These are phyloP conservation scores for Typhlichthys eigenmanni DNA, from an alignment of 2,797 vertebrate genomes.

Conservation along the genomic window DNA sequence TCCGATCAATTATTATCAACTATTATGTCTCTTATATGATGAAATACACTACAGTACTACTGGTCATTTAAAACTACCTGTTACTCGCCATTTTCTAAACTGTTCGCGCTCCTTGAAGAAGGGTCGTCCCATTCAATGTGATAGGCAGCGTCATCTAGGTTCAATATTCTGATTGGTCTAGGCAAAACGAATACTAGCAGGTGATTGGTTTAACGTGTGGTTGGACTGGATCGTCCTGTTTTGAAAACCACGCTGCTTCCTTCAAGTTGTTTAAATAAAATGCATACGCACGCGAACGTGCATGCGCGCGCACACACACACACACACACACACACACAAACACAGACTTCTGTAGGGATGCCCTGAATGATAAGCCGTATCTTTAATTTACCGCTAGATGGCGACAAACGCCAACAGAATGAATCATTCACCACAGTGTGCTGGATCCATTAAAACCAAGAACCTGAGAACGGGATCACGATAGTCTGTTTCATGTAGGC, in stretches of 20 bases:
- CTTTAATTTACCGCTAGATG: background rate
- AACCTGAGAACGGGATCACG: too few relatives aligned
- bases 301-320: too few relatives aligned
- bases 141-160: constrained; percentile 36
- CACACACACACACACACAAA: too few relatives aligned
- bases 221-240: constrained; percentile 32
- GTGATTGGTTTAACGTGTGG: constrained; percentile 3
- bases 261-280: too few relatives aligned
- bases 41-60: background rate
- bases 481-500: too few relatives aligned
- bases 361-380: too few relatives aligned
- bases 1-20: fast-evolving
- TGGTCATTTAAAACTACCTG: background rate
- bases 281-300: too few relatives aligned
- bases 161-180: constrained; percentile 40
- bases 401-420: background rate
- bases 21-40: background rate
- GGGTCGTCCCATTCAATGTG: constrained; percentile 30
- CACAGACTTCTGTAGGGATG: too few relatives aligned
- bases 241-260: too few relatives aligned
- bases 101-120: constrained; percentile 73
- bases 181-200: background rate
- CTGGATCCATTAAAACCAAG: too few relatives aligned
- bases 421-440: background rate
- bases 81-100: constrained; percentile 77